Evolutionary conservation across 2,888 invertebrate genomes (phyloP), one percentile per base, ranked within the genome.

Genomic region (Galerucella pusilla): DNA sequence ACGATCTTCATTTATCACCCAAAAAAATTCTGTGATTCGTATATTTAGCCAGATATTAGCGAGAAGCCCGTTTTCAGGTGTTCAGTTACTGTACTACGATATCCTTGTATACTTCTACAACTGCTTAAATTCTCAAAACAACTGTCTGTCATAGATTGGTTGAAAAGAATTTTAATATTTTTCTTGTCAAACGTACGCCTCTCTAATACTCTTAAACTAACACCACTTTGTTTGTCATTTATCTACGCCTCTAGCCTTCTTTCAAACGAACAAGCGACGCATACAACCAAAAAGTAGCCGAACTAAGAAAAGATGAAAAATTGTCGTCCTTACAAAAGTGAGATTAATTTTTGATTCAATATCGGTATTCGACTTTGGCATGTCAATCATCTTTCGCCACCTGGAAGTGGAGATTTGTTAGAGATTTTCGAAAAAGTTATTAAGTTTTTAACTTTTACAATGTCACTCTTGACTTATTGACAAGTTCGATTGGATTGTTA

Each of bases 391-490:
- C 46, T 6, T 65, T 42, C 64, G 60, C 59, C 72, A 72, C 66
- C 66, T 72, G 72, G 57, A 46, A 59, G 59, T 35, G 68, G 11
- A 42, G 59, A 42, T 42, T 64, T 20, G 42, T n/a, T 3, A 64
- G 20, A 63, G 10, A 49, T 72, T 72, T 59, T 46, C 35, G 25
- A 66, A 71, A 66, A 72, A n/a, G 70, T 70, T 70, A 70, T 70
- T 70, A 70, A 59, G 63, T 54, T 63, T 63, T 69, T 46, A 45
- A 63, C 65, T 42, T 45, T 65, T n/a, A 72, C 72, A 72, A 72
- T 65, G 65, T 71, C 72, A 66, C 66, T 72, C 72, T 72, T 66
- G 72, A 72, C 72, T 72, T 72, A 72, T 35, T 66, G 66, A 66
- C 66, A 66, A 72, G 46, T 65, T 67, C 72, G 60, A 72, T 72